Percentiles rank a stretch among this genome's conserved stretches.
phyloP scores from a whole-genome alignment of 2,797 vertebrate genomes.

The Fringilla coelebs region DNA sequence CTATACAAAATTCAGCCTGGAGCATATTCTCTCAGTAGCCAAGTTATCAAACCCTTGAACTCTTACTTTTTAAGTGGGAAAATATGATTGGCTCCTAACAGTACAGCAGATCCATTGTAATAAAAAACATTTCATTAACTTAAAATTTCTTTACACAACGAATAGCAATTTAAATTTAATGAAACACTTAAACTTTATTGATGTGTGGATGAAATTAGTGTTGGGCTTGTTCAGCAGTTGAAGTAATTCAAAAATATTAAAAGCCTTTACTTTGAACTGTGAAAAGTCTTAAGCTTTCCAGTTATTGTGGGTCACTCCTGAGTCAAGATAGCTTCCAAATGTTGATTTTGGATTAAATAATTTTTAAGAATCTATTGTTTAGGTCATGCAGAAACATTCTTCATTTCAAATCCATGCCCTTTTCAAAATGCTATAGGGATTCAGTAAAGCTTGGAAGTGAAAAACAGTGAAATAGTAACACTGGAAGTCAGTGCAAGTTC shows the following conservation, averaged over 20 bases:
- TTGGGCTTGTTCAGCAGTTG: background rate
- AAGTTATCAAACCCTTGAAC: slow-evolving; percentile 46
- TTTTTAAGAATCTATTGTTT: slow-evolving; percentile 40
- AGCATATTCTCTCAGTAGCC: background rate
- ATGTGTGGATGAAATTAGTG: slow-evolving; percentile 36
- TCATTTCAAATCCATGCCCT: background rate
- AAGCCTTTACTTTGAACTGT: slow-evolving; percentile 62
- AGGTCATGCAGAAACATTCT: slow-evolving; percentile 25
- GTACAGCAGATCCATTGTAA: slow-evolving; percentile 1
- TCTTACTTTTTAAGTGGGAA: slow-evolving; percentile 46
- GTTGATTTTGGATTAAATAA: slow-evolving; percentile 45
- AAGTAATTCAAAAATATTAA: slow-evolving; percentile 50
- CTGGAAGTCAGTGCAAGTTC: background rate
- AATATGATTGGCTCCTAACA: slow-evolving; percentile 11
- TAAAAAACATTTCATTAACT: slow-evolving; percentile 39
- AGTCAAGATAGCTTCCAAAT: slow-evolving; percentile 66
- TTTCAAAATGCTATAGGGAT: slow-evolving; percentile 1
- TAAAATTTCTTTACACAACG: slow-evolving; percentile 12
- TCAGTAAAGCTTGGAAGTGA: background rate
- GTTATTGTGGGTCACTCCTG: slow-evolving; percentile 51
- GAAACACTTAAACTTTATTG: slow-evolving; percentile 61
- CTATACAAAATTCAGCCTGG: slow-evolving; percentile 23
- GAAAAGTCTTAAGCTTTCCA: slow-evolving; percentile 50
- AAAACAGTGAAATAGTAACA: background rate
- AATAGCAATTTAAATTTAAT: slow-evolving; percentile 50